Percentiles rank a stretch among this genome's conserved stretches.
Evolutionary conservation across 2,888 invertebrate genomes (phyloP).

Genomic region (Sialis fuliginosa): DNA sequence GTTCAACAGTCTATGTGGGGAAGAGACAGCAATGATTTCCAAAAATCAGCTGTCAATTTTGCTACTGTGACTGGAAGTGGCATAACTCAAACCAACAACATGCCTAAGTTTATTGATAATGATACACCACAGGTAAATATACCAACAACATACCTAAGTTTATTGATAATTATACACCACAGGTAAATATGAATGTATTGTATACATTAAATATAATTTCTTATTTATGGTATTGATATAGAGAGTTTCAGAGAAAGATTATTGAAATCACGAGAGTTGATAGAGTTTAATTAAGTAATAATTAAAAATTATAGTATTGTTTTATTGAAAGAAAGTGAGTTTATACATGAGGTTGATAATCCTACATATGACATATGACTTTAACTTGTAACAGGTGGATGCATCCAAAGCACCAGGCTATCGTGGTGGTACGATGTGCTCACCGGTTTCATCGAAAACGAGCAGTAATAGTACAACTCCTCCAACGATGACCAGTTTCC

Average conservation of each 20-base stretch:
- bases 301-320: no score
- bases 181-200: slow-evolving; percentile 8
- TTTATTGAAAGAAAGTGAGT: no score
- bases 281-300: no score
- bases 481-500: slow-evolving; percentile 21
- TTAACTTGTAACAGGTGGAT: slow-evolving; percentile 39
- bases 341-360: no score
- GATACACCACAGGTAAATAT: slow-evolving; percentile 27
- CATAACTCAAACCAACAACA: slow-evolving; percentile 19
- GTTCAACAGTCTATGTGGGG: slow-evolving; percentile 46
- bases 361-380: no score
- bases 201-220: no score
- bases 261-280: no score
- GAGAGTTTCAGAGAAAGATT: no score
- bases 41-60: slow-evolving; percentile 44
- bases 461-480: slow-evolving; percentile 35
- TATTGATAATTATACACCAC: slow-evolving; percentile 33
- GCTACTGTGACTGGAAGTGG: slow-evolving; percentile 48
- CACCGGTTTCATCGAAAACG: slow-evolving; percentile 50
- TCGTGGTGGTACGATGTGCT: slow-evolving; percentile 59
- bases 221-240: no score
- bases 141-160: slow-evolving; percentile 26
- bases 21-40: slow-evolving; percentile 30
- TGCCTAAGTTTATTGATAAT: slow-evolving; percentile 32
- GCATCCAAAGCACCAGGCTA: slow-evolving; percentile 85